Evolutionary conservation across 2,797 vertebrate genomes (phyloP), one percentile per base, ranked within the genome.

Genomic region (Rhynchotus rufescens): DNA sequence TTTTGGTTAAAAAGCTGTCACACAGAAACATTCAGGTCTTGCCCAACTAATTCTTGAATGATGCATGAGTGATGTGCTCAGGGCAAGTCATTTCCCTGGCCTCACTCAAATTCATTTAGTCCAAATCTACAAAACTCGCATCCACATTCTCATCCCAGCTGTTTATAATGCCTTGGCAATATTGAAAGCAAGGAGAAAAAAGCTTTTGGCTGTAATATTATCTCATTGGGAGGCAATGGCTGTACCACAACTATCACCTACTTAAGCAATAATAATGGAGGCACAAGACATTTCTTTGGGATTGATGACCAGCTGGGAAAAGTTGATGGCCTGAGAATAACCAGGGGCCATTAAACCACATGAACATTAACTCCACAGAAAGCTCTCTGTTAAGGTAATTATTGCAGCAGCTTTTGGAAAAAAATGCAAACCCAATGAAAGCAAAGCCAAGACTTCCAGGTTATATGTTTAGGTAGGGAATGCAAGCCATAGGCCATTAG

Each of bases 351-450:
- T 97, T 97, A 97, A 97, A 74, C 93, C 95, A 95, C 90, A 86
- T 90, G 94, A 95, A 96, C 97, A 97, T 97, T 97, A 97, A 95
- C 96, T 97, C 94, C 93, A 62, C 75, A 96, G 86, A 96, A 96
- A 94, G 90, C 19, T 71, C 80, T 84, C 85, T 91, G 95, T 92
- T 94, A 96, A 91, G 42, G 96, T 97, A 96, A 97, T 97, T 96
- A 97, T 94, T 94, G 91, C 92, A 91, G 81, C 82, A 89, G 82
- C 85, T 85, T 62, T 81, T 88, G 77, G 69, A 84, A 90, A 93
- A 93, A 84, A 30, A 89, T 77, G 42, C 42, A 36, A 84, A 64
- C 38, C 5, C 22, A 22, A 16, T 6, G 66, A 61, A 75, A 59
- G 42, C 52, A 61, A 75, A 80, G 19, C 25, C 23, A 3, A 42